Conservation (phyloP, 2,113 vertebrate species). For the Daubentonia madagascariensis region DNA sequence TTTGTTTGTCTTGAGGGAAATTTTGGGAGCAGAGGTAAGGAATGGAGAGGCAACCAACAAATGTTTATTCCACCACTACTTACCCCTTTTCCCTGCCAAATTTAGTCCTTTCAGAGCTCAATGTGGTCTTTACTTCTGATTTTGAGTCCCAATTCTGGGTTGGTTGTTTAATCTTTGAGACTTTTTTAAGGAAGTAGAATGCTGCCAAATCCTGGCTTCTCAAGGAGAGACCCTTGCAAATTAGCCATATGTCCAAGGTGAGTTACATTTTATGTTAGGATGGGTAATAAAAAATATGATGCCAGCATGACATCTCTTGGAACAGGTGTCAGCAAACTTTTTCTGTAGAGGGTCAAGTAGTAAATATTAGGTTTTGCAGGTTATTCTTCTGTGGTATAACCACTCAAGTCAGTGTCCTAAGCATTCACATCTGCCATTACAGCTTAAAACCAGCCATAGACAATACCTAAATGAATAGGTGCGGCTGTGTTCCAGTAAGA, state of each 20-base stretch:
- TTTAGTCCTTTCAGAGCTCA: not conserved
- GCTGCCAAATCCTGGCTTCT: not conserved
- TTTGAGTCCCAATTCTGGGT: not conserved
- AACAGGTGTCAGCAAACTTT: not conserved
- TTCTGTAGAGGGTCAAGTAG: not conserved
- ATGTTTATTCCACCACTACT: not conserved
- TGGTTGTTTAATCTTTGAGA: not conserved
- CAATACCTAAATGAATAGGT: not conserved
- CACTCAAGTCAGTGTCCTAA: not conserved
- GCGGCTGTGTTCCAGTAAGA: not conserved
- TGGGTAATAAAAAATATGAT: not conserved
- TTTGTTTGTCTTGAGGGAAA: not conserved
- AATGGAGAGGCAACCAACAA: not conserved
- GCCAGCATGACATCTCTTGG: not conserved
- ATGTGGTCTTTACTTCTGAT: not conserved
- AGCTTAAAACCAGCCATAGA: not conserved
- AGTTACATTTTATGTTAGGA: not conserved
- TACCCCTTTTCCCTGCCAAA: not conserved
- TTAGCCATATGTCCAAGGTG: not conserved
- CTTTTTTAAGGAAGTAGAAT: not conserved
- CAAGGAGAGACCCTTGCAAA: not conserved
- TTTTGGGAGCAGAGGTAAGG: not conserved
- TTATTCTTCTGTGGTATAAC: not conserved
- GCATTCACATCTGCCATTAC: not conserved
- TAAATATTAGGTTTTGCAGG: not conserved